These are phyloP conservation scores for Hypercompe scribonia DNA, from an alignment of 2,888 invertebrate genomes.

Conservation along the genomic window DNA sequence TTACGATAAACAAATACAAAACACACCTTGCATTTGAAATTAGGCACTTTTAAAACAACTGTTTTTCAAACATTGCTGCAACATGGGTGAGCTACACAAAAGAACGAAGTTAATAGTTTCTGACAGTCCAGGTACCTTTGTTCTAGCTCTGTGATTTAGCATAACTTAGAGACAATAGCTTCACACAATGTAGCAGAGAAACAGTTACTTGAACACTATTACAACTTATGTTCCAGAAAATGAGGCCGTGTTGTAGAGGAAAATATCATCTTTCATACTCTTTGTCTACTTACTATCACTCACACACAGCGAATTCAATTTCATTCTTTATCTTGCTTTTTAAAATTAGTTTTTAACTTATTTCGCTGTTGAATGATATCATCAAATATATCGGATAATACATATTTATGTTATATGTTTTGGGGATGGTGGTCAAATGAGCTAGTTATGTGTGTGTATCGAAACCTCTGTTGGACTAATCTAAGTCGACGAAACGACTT, in stretches of 20 bases:
- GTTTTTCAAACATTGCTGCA: not conserved
- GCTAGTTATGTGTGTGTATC: too few relatives aligned
- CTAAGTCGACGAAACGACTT: too few relatives aligned
- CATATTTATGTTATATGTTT: too few relatives aligned
- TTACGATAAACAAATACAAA: not conserved
- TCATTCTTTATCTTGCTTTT: too few relatives aligned
- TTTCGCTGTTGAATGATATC: too few relatives aligned
- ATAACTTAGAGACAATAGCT: slow-evolving; percentile 3
- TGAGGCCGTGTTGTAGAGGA: not conserved
- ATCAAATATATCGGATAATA: too few relatives aligned
- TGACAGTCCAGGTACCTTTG: slow-evolving; percentile 46
- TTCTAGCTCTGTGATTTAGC: slow-evolving; percentile 22
- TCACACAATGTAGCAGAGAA: not conserved
- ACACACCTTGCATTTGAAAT: not conserved
- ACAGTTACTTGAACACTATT: slow-evolving; percentile 8
- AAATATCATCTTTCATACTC: not conserved
- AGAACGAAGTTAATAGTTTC: slow-evolving; percentile 49
- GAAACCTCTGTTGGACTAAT: too few relatives aligned
- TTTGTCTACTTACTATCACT: not conserved
- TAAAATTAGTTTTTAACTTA: too few relatives aligned
- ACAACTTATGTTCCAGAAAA: not conserved
- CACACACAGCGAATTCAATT: not conserved
- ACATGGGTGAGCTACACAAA: slow-evolving; percentile 28
- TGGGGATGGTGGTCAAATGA: too few relatives aligned
- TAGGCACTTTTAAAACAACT: not conserved